phyloP scores from a whole-genome alignment of 35 echinoderm and acorn worm species.

The Chiridota heheva region DNA sequence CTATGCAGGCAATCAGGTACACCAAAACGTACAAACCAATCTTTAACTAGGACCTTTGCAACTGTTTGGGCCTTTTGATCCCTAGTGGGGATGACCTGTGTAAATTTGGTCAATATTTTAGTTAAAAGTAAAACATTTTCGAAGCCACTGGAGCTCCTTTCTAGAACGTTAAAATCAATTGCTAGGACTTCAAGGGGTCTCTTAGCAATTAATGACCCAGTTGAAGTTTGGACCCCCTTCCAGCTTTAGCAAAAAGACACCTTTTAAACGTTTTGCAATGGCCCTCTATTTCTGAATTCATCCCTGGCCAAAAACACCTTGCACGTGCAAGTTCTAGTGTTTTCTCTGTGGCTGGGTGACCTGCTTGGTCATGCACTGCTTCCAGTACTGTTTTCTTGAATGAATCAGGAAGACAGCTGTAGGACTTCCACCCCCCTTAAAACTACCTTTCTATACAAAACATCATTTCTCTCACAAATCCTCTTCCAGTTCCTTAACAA shows the following conservation, averaged over 20 bases:
- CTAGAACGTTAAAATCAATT: constrained; percentile 55
- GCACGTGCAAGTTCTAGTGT: background rate
- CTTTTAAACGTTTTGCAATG: constrained; percentile 28
- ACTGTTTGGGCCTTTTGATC: constrained; percentile 60
- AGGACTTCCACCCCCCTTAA: background rate
- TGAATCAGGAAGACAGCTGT: background rate
- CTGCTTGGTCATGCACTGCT: too few species aligned
- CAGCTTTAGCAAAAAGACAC: constrained; percentile 53
- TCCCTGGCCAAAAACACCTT: constrained; percentile 66
- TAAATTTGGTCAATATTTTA: constrained; percentile 70
- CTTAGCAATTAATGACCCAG: constrained; percentile 50
- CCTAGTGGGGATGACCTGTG: constrained; percentile 55
- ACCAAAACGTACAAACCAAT: constrained; percentile 66
- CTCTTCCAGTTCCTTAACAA: background rate
- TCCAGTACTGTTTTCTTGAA: background rate
- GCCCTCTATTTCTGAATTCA: constrained; percentile 13
- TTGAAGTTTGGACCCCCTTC: constrained; percentile 31
- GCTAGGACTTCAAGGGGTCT: constrained; percentile 65
- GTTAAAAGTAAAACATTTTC: constrained; percentile 76
- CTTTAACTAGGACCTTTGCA: constrained; percentile 29
- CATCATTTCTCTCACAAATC: background rate
- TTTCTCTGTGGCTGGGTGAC: constrained; percentile 33
- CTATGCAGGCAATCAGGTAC: constrained; percentile 55
- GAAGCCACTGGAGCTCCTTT: constrained; percentile 11
- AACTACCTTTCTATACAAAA: background rate